Evolutionary conservation across 2,113 vertebrate genomes (phyloP), one percentile per base, ranked within the genome.

Genomic region (Marcusenius ussheri): DNA sequence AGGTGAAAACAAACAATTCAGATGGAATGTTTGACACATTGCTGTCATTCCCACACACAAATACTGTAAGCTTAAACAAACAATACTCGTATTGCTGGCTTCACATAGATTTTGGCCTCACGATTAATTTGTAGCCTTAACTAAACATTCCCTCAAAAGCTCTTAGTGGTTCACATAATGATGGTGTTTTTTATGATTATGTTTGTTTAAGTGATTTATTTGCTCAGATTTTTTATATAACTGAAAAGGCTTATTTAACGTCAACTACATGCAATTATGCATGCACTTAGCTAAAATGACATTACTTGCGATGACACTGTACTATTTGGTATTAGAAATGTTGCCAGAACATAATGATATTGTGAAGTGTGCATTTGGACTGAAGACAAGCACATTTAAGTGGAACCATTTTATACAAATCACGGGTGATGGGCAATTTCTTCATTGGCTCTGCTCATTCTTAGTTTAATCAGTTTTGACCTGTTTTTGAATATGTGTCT

Each of bases 181-280:
- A 45, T 84, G 45, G 74, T 39, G 74, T 17, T 80, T 80, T 77
- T 39, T 80, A 39, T 80, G 31, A 42, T 42, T 42, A 62, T 62
- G 74, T 42, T 80, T 80, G 35, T 80, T 42, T 80, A 80, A 80
- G 74, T 42, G 35, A 80, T 80, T 80, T 8, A 80, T 80, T 80
- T 80, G 74, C 74, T 80, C 35, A 31, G 13, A 15, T 42, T 39
- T 35, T 80, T 39, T 77, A 66, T 77, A 17, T 39, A 39, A 77
- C 70, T 39, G 35, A 80, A 80, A 42, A 80, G 31, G 74, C 35
- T 80, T 80, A 80, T 35, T 80, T 80, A 80, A 80, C 19, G 74
- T 80, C 74, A 80, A 42, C 74, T 80, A 80, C 74, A 80, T 80
- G 35, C 74, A 35, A 80, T 80, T 80, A 80, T 80, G 74, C 74